Percentiles rank a stretch among this genome's conserved stretches.
phyloP scores from a whole-genome alignment of 2,888 invertebrate genomes.

The Elegia similella region DNA sequence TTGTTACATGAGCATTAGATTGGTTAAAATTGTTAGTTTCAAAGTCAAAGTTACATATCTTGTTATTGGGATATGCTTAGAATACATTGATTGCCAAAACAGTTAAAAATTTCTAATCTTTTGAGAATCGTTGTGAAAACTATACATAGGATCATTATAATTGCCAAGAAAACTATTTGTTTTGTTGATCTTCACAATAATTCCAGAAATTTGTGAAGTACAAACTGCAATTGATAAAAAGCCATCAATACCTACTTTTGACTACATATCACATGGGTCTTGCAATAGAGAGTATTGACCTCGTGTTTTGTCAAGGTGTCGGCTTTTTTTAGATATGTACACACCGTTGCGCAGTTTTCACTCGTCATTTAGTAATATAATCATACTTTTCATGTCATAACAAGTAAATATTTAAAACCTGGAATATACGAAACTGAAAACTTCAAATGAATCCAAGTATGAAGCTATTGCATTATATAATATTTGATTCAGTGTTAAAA shows the following conservation, averaged over 20 bases:
- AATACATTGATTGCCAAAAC: neutral
- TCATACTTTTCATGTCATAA: too few relatives aligned
- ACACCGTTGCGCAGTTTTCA: conserved; percentile 71
- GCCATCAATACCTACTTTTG: conserved; percentile 29
- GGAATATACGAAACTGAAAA: too few relatives aligned
- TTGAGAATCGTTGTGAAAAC: neutral
- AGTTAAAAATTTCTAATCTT: conserved; percentile 11
- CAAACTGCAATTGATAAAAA: neutral
- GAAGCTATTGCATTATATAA: too few relatives aligned
- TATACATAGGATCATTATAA: neutral
- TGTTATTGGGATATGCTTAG: neutral
- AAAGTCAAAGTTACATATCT: neutral
- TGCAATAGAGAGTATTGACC: conserved; percentile 79
- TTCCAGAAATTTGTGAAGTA: neutral
- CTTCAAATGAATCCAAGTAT: too few relatives aligned
- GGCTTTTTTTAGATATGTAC: conserved; percentile 79
- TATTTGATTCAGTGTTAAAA: too few relatives aligned
- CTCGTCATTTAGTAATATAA: conserved; percentile 56
- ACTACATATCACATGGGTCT: conserved; percentile 74
- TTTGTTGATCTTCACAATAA: neutral
- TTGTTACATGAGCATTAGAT: neutral
- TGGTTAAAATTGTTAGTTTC: neutral
- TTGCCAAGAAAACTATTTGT: neutral
- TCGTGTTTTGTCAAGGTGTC: conserved; percentile 82
- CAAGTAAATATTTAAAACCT: too few relatives aligned